phyloP scores from a whole-genome alignment of 2,113 vertebrate species.

The Chrysochloris asiatica region DNA sequence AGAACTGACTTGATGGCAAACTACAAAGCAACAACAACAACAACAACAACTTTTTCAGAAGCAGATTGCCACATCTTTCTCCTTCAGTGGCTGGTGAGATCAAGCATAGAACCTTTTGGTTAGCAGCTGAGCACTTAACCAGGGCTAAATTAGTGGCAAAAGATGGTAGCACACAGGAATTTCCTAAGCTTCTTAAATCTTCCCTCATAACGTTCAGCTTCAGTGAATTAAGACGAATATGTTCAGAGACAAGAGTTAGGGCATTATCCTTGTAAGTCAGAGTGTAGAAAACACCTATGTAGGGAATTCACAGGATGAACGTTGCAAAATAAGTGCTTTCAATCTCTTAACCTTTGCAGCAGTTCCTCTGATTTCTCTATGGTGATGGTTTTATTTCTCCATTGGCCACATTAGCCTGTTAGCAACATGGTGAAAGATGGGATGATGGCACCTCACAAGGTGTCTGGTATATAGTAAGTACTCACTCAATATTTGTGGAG shows the following conservation, averaged over 20 bases:
- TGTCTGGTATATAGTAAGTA: not conserved
- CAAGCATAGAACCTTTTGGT: not conserved
- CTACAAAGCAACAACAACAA: too few relatives aligned
- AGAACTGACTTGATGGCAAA: too few relatives aligned
- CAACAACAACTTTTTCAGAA: too few relatives aligned
- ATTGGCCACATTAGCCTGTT: not conserved
- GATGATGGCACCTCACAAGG: not conserved
- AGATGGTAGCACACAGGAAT: not conserved
- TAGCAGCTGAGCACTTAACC: not conserved
- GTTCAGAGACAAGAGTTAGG: not conserved
- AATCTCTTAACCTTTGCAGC: not conserved
- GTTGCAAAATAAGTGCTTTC: not conserved
- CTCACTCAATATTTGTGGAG: slow-evolving; percentile 23
- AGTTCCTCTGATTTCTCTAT: accelerated
- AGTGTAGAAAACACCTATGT: not conserved
- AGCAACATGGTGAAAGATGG: not conserved
- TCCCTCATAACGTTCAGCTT: slow-evolving; percentile 37
- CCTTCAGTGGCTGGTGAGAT: not conserved
- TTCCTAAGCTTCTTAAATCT: not conserved
- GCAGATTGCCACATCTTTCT: not conserved
- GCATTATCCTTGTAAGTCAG: not conserved
- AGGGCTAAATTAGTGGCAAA: not conserved
- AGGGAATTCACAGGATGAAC: not conserved
- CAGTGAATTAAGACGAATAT: slow-evolving; percentile 43
- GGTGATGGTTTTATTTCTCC: not conserved